Conservation (phyloP, 1,140 invertebrate species). For the Cydia pomonella region DNA sequence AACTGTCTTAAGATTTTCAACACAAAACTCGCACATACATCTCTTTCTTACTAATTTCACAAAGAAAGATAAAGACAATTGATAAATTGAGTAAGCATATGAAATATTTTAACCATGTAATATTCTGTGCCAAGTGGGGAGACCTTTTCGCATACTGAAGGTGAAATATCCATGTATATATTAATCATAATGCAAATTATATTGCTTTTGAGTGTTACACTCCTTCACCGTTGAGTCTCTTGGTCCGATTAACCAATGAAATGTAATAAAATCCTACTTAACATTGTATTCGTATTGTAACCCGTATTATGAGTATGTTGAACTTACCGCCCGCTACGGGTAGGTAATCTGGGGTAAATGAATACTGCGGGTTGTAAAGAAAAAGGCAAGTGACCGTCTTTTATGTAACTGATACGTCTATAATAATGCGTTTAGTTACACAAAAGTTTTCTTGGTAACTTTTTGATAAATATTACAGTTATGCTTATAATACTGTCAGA, state of each 20-base stretch:
- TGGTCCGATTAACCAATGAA: neutral
- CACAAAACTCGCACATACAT: neutral
- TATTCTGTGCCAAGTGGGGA: neutral
- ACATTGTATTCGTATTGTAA: neutral
- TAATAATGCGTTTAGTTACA: too few relatives aligned
- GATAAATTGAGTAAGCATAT: neutral
- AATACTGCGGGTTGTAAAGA: neutral
- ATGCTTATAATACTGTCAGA: neutral
- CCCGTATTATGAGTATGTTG: neutral
- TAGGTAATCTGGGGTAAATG: neutral
- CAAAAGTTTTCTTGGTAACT: too few relatives aligned
- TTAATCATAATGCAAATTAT: conserved; percentile 27
- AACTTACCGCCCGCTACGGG: neutral
- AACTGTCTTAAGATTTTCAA: neutral
- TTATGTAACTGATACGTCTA: too few relatives aligned
- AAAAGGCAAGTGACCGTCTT: too few relatives aligned
- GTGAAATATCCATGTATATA: conserved; percentile 16
- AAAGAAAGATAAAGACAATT: neutral
- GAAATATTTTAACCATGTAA: neutral
- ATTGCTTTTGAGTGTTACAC: conserved; percentile 28
- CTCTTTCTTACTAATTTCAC: neutral
- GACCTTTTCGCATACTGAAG: conserved; percentile 13
- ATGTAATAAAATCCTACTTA: neutral
- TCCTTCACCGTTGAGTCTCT: conserved; percentile 19
- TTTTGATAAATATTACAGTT: too few relatives aligned